Percentiles rank a stretch among this genome's conserved stretches.
Evolutionary conservation across 2,113 vertebrate genomes (phyloP).

Genomic region (Puma concolor): DNA sequence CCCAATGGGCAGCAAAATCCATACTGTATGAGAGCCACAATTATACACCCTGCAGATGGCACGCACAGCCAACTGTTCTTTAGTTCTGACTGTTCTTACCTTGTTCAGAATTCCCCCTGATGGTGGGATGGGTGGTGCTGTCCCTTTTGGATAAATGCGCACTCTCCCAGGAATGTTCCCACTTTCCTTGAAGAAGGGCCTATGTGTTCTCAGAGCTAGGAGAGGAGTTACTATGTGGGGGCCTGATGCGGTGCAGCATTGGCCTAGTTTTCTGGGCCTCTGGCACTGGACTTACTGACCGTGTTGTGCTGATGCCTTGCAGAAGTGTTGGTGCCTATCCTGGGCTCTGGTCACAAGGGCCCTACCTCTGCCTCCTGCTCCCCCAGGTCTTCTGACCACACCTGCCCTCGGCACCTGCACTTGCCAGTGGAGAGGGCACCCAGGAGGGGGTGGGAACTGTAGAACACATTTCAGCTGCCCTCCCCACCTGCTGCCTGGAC

Average conservation of each 20-base stretch:
- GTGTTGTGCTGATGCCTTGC: background rate
- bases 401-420: background rate
- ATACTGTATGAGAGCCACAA: background rate
- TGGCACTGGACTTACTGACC: background rate
- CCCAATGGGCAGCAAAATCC: background rate
- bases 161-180: background rate
- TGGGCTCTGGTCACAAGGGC: background rate
- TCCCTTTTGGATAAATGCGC: background rate
- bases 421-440: accelerated
- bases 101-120: background rate
- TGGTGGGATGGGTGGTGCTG: background rate
- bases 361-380: background rate
- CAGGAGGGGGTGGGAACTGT: background rate
- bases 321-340: background rate
- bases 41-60: accelerated
- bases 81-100: background rate
- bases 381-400: background rate
- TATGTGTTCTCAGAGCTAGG: background rate
- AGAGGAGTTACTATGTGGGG: background rate
- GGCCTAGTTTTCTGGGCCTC: background rate
- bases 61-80: background rate
- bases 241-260: background rate
- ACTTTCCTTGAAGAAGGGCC: background rate
- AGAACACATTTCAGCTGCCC: background rate
- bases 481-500: background rate